phyloP scores from a whole-genome alignment of 2,113 vertebrate genomes.

The Himantopus leucocephalus region DNA sequence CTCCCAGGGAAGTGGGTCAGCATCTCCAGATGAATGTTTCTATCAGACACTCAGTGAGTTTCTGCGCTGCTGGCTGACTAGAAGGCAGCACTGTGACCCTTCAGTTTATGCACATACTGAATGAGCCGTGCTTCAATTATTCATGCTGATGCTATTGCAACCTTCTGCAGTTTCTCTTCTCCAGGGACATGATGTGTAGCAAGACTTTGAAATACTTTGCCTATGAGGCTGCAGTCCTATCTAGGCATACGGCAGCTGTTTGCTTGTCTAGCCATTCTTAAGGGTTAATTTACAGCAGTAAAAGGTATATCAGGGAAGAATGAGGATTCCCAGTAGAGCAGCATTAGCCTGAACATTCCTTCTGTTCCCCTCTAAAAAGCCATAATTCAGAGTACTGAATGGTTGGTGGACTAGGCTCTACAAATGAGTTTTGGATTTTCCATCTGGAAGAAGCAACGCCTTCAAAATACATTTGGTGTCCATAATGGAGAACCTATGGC shows the following conservation, averaged over 20 bases:
- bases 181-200: slow-evolving; percentile 59
- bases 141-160: slow-evolving; percentile 47
- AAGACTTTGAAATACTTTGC: slow-evolving; percentile 13
- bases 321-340: neutral
- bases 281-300: neutral
- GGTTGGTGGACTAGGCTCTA: neutral
- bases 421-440: neutral
- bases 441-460: neutral
- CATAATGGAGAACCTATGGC: neutral
- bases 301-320: neutral
- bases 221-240: neutral
- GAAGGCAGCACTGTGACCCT: slow-evolving; percentile 30
- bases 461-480: neutral
- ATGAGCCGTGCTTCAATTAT: slow-evolving; percentile 52
- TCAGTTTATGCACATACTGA: slow-evolving; percentile 43
- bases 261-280: neutral
- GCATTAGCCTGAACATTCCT: neutral
- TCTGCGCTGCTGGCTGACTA: neutral
- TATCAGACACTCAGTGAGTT: neutral
- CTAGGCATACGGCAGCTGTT: neutral
- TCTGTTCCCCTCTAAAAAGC: neutral
- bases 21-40: neutral
- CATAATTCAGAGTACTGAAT: neutral
- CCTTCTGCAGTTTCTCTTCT: slow-evolving; percentile 56
- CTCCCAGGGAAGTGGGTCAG: slow-evolving; percentile 40